Conservation (phyloP, 2,113 vertebrate genomes). For the Castor canadensis region DNA sequence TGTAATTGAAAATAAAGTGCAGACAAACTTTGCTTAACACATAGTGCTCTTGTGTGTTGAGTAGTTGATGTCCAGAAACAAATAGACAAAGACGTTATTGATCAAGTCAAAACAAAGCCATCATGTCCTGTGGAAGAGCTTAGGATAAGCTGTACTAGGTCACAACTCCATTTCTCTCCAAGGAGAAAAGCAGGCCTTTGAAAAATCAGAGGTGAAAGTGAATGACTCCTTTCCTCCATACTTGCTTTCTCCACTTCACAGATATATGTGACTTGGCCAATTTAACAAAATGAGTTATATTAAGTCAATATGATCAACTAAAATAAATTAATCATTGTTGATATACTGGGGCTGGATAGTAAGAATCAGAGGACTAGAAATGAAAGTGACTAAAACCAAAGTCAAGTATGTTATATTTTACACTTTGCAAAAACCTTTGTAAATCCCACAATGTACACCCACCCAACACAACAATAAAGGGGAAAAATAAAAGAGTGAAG, state of each 20-base stretch:
- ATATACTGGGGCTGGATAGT: too few species aligned
- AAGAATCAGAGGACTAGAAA: background rate
- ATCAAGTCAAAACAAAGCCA: background rate
- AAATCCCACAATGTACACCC: too few species aligned
- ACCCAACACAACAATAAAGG: background rate
- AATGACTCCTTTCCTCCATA: rapidly evolving
- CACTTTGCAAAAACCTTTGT: too few species aligned
- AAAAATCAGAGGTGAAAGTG: background rate
- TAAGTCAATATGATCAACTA: background rate
- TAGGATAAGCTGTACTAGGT: rapidly evolving
- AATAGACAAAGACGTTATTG: background rate
- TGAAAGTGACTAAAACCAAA: background rate
- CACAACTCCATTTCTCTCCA: rapidly evolving
- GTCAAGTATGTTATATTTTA: background rate
- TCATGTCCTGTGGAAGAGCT: background rate
- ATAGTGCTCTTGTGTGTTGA: background rate
- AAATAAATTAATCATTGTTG: background rate
- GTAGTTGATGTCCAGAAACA: background rate
- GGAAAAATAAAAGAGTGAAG: background rate
- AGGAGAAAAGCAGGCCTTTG: background rate
- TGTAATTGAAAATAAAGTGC: background rate
- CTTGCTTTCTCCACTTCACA: background rate
- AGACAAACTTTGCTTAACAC: background rate
- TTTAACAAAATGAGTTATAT: background rate
- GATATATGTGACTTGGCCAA: too few species aligned